Evolutionary conservation across 2,888 invertebrate genomes (phyloP).

Genomic region (Nasonia oneida): DNA sequence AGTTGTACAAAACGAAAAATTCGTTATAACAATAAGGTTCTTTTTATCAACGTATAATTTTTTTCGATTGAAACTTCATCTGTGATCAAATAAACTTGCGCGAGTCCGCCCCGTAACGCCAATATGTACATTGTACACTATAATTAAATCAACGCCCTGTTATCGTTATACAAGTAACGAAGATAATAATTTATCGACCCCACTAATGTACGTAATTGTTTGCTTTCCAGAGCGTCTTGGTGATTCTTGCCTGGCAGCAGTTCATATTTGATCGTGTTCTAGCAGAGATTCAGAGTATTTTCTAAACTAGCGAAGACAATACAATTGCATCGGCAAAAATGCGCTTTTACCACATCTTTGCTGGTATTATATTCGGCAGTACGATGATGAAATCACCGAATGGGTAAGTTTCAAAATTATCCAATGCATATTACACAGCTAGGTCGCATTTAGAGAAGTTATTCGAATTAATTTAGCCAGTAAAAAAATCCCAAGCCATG

Average conservation of each 20-base stretch:
- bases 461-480: no score
- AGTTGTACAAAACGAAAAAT: no score
- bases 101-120: no score
- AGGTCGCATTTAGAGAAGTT: no score
- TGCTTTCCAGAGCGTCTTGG: neutral
- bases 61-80: no score
- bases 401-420: slow-evolving; percentile 21
- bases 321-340: neutral
- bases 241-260: neutral
- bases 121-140: neutral
- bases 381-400: slow-evolving; percentile 23
- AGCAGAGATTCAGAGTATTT: neutral
- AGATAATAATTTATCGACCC: neutral
- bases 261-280: neutral
- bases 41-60: no score
- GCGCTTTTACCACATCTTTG: slow-evolving; percentile 37
- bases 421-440: no score
- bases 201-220: neutral
- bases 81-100: no score
- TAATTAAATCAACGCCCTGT: neutral
- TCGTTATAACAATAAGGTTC: no score
- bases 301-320: neutral
- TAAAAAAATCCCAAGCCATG: no score
- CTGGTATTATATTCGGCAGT: slow-evolving; percentile 34
- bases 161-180: neutral